phyloP scores from a whole-genome alignment of 2,888 invertebrate genomes.

The Noctua janthe region DNA sequence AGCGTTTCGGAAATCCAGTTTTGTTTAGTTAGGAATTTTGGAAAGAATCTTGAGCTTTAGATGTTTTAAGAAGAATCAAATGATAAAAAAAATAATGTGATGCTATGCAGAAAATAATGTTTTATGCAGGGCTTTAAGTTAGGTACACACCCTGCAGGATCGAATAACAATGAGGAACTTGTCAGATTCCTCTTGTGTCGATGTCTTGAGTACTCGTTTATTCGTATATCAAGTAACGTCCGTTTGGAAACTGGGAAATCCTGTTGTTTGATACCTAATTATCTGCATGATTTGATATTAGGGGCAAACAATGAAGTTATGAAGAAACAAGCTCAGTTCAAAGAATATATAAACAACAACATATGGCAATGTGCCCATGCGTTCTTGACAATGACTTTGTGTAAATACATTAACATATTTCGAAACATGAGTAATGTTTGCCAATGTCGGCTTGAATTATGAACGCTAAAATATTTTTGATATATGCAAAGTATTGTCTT shows the following conservation, averaged over 20 bases:
- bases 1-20: neutral
- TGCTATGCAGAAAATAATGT: neutral
- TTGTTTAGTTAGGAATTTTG: neutral
- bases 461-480: constrained; percentile 45
- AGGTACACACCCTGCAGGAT: neutral
- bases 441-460: constrained; percentile 59
- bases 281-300: neutral
- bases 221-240: constrained; percentile 4
- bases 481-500: constrained; percentile 40
- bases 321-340: constrained; percentile 39
- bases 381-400: constrained; percentile 69
- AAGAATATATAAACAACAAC: constrained; percentile 47
- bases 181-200: neutral
- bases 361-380: constrained; percentile 65
- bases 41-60: neutral
- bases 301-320: constrained; percentile 17
- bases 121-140: neutral
- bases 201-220: constrained; percentile 2
- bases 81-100: neutral
- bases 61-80: neutral
- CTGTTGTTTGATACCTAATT: neutral
- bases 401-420: constrained; percentile 66
- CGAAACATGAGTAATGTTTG: constrained; percentile 64
- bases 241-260: neutral
- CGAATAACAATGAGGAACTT: neutral